Evolutionary conservation across 2,888 invertebrate species (phyloP).

Genomic region (Cylindroiulus punctatus): DNA sequence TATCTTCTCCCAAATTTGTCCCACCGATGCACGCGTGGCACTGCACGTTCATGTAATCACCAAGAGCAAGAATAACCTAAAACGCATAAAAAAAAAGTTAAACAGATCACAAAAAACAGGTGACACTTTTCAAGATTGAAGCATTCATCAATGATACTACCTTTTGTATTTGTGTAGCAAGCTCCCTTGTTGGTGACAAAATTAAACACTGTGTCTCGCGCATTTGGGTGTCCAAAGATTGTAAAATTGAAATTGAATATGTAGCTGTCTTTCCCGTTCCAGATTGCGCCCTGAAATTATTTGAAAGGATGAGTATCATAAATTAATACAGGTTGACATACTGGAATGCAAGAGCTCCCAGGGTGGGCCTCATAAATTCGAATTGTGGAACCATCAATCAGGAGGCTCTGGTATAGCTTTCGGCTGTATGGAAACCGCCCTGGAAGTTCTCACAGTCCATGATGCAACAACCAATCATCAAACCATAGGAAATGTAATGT

Average conservation of each 20-base stretch:
- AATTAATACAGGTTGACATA: too few species aligned
- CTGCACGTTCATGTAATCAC: slow-evolving; percentile 99
- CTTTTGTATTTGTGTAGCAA: slow-evolving; percentile 98
- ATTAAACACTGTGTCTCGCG: slow-evolving; percentile 94
- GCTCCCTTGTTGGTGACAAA: slow-evolving; percentile 95
- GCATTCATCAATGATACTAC: slow-evolving; percentile 65
- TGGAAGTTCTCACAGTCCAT: too few species aligned
- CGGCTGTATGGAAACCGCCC: too few species aligned
- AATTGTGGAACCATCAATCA: too few species aligned
- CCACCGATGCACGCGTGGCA: slow-evolving; percentile 99
- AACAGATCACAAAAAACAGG: too few species aligned
- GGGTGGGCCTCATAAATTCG: too few species aligned
- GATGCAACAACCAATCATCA: not conserved
- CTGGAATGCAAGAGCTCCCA: too few species aligned
- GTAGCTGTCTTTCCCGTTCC: slow-evolving; percentile 99
- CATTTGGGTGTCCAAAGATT: slow-evolving; percentile 89
- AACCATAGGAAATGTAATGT: not conserved
- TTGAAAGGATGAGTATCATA: slow-evolving; percentile 15
- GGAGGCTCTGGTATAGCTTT: too few species aligned
- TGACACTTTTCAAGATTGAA: not conserved
- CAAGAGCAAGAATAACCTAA: slow-evolving; percentile 87
- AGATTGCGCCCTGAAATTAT: slow-evolving; percentile 79
- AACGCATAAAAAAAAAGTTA: slow-evolving; percentile 54
- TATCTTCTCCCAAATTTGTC: slow-evolving; percentile 98
- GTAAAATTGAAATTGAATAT: slow-evolving; percentile 95